Evolutionary conservation across 1,140 invertebrate genomes (phyloP).

Genomic region (Philaenus spumarius): DNA sequence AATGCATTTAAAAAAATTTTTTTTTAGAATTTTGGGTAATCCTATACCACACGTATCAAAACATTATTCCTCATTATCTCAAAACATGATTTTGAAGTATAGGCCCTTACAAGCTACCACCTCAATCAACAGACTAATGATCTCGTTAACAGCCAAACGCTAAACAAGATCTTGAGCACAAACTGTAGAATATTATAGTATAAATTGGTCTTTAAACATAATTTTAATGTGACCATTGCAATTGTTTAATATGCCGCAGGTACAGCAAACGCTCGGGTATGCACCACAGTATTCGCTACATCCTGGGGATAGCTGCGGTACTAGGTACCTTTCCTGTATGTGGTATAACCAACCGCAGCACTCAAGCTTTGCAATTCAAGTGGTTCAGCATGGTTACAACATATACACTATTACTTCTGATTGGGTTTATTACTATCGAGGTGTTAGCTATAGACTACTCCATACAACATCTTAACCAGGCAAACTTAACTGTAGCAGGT

Average conservation of each 20-base stretch:
- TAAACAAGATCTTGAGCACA: no score
- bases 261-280: slow-evolving; percentile 14
- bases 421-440: slow-evolving; percentile 24
- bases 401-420: slow-evolving; percentile 21
- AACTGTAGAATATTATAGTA: no score
- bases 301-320: slow-evolving; percentile 20
- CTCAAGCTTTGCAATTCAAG: slow-evolving; percentile 17
- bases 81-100: no score
- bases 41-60: no score
- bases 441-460: slow-evolving; percentile 26
- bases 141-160: no score
- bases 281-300: slow-evolving; percentile 26
- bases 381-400: slow-evolving; percentile 21
- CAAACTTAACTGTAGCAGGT: slow-evolving; percentile 27
- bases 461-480: slow-evolving; percentile 28
- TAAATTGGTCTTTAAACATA: no score
- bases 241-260: neutral
- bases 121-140: no score
- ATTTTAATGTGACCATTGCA: no score
- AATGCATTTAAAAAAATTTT: no score
- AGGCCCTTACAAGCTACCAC: no score
- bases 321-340: slow-evolving; percentile 26
- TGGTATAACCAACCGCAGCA: slow-evolving; percentile 16
- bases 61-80: no score
- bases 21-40: no score